Conservation (phyloP, 2,113 vertebrate genomes). For the Danio rerio region DNA sequence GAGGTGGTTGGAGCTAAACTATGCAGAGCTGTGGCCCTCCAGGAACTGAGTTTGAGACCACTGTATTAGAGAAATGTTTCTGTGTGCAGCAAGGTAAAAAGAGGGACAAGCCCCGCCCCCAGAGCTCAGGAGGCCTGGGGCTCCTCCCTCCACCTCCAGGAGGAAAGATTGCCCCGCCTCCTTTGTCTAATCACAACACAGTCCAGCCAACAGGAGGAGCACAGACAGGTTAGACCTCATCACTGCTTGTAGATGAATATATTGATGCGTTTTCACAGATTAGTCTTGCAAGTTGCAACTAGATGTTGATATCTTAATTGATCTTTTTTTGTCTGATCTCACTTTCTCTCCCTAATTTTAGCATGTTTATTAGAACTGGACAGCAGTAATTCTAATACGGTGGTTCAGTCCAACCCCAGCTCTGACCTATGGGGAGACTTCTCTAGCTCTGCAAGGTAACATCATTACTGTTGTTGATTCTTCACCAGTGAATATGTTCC, state of each 20-base stretch:
- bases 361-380: slow-evolving; percentile 74
- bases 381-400: slow-evolving; percentile 73
- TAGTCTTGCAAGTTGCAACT: background rate
- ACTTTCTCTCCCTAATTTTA: slow-evolving; percentile 26
- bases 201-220: slow-evolving; percentile 62
- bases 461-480: background rate
- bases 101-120: slow-evolving; percentile 84
- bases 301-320: background rate
- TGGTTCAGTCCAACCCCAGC: slow-evolving; percentile 65
- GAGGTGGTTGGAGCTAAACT: too few species aligned
- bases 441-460: slow-evolving; percentile 86
- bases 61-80: background rate
- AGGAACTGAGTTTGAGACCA: too few species aligned
- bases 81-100: slow-evolving; percentile 82
- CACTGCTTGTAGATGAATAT: background rate
- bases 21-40: too few species aligned
- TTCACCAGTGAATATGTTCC: background rate
- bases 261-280: background rate
- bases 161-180: slow-evolving; percentile 81
- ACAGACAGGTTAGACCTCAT: slow-evolving; percentile 67
- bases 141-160: slow-evolving; percentile 92
- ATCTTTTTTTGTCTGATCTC: too few species aligned
- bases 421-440: slow-evolving; percentile 92
- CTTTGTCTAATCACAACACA: slow-evolving; percentile 77
- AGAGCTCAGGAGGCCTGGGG: slow-evolving; percentile 82